A percentile compares a stretch with the other conserved stretches of the same genome.
phyloP scores from a whole-genome alignment of 2,888 invertebrate species.

The Melangyna quadrimaculata region DNA sequence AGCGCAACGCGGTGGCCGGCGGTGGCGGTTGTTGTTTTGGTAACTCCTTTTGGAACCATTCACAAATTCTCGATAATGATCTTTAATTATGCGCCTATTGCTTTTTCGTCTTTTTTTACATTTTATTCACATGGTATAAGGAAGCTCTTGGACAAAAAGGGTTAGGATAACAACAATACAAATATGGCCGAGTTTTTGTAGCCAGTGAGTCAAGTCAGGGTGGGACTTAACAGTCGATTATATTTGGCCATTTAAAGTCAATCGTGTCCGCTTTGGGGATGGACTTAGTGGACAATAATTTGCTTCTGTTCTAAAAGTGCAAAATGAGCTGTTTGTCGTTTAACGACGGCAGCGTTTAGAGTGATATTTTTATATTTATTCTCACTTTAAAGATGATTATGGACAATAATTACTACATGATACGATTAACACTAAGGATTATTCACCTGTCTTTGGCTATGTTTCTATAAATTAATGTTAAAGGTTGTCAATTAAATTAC shows the following conservation, averaged over 20 bases:
- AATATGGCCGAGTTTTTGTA: slow-evolving; percentile 6
- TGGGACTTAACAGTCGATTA: slow-evolving; percentile 41
- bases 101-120: neutral
- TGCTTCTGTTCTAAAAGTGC: slow-evolving; percentile 12
- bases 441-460: slow-evolving; percentile 3
- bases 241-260: slow-evolving; percentile 37
- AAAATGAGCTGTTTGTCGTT: slow-evolving; percentile 34
- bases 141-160: slow-evolving; percentile 13
- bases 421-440: neutral
- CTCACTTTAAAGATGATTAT: neutral
- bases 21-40: neutral
- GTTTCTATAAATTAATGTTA: neutral
- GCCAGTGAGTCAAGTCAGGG: neutral
- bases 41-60: neutral
- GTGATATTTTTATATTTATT: slow-evolving; percentile 43
- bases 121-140: neutral
- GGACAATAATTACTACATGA: neutral
- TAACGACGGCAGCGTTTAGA: slow-evolving; percentile 39
- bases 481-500: neutral
- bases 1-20: neutral
- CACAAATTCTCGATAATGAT: slow-evolving; percentile 52
- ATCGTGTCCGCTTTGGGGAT: slow-evolving; percentile 36
- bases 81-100: slow-evolving; percentile 68
- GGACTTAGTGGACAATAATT: slow-evolving; percentile 36
- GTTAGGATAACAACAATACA: slow-evolving; percentile 11